Conservation (phyloP, 2,888 invertebrate species). For the Nymphalis urticae region DNA sequence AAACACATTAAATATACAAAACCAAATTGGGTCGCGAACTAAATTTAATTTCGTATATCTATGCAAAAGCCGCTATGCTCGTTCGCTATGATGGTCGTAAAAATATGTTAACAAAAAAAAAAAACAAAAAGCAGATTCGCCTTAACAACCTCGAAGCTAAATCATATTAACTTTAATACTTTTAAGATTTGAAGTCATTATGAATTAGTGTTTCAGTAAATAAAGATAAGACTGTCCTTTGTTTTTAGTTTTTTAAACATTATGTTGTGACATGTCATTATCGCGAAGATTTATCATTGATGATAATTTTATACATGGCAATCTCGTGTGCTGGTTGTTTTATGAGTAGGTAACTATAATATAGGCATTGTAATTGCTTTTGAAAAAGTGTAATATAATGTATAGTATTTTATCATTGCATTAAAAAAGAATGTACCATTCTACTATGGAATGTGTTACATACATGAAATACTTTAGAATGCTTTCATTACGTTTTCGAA, state of each 20-base stretch:
- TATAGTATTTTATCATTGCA: neutral
- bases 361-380: conserved; percentile 23
- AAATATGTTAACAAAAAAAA: too few relatives aligned
- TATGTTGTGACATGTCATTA: conserved; percentile 50
- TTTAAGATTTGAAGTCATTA: conserved; percentile 53
- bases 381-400: conserved; percentile 13
- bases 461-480: too few relatives aligned
- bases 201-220: conserved; percentile 66
- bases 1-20: too few relatives aligned
- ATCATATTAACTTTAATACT: conserved; percentile 39
- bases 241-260: conserved; percentile 55
- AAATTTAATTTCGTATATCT: too few relatives aligned
- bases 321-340: conserved; percentile 18
- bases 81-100: too few relatives aligned
- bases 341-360: conserved; percentile 14
- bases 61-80: too few relatives aligned
- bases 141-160: conserved; percentile 32
- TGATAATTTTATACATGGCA: conserved; percentile 33
- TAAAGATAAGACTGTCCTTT: conserved; percentile 70
- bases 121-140: neutral
- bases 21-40: neutral
- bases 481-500: too few relatives aligned
- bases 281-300: conserved; percentile 46
- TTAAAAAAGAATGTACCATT: neutral
- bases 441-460: neutral